These are phyloP conservation scores for Cebus imitator DNA, from an alignment of 2,113 vertebrate species.

Conservation along the genomic window DNA sequence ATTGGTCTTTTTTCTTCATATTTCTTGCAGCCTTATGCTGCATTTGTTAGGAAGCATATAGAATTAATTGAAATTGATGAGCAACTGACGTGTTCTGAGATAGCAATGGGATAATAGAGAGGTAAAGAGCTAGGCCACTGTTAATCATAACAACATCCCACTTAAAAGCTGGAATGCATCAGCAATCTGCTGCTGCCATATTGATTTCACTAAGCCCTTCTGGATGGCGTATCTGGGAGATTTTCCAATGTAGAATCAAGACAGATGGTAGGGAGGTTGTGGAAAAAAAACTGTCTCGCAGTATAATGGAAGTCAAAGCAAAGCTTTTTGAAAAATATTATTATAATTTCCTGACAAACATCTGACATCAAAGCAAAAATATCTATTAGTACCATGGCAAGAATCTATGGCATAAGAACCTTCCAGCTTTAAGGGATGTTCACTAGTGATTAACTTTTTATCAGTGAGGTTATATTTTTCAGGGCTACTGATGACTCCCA, in stretches of 20 bases:
- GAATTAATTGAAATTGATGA: constrained; percentile 82
- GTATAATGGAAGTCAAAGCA: constrained; percentile 77
- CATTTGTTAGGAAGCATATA: constrained; percentile 77
- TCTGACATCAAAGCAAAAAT: constrained; percentile 73
- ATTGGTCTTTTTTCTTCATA: constrained; percentile 73
- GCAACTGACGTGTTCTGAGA: constrained; percentile 75
- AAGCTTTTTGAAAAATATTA: constrained; percentile 80
- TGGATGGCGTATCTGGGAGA: constrained; percentile 78
- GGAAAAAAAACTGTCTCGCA: constrained; percentile 77
- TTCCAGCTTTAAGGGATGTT: not conserved
- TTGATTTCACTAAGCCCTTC: constrained; percentile 80
- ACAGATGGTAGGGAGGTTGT: constrained; percentile 82
- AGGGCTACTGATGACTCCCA: not conserved
- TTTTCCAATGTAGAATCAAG: constrained; percentile 82
- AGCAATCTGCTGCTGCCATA: constrained; percentile 82
- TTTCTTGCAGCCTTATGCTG: constrained; percentile 74
- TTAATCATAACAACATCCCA: constrained; percentile 79
- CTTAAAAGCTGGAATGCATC: constrained; percentile 76
- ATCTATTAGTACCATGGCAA: constrained; percentile 52
- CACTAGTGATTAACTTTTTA: not conserved
- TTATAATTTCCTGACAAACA: constrained; percentile 83
- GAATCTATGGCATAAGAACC: not conserved
- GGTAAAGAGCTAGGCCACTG: constrained; percentile 77
- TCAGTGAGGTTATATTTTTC: not conserved
- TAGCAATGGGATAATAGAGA: constrained; percentile 76